Evolutionary conservation across 2,113 vertebrate species (phyloP), one percentile per base, ranked within the genome.

Genomic region (Myodes glareolus): DNA sequence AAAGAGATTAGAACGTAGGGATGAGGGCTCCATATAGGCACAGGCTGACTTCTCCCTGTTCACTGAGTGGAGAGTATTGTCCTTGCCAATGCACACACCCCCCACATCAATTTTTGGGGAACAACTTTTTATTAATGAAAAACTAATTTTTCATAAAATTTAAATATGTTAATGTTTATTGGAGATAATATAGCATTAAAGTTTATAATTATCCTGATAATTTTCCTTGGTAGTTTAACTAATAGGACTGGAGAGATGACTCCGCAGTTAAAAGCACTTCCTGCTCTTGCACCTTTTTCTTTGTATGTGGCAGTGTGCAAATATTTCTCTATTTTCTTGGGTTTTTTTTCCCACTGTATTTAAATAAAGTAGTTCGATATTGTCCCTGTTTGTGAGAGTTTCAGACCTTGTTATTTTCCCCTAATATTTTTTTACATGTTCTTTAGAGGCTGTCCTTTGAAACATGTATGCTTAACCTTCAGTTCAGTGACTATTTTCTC

Each of bases 401-500:
- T 89, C 88, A 88, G 13, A 10, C 29, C 61, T 47, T 61, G 78
- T 73, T 91, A 27, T 61, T 77, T 89, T 82, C n/a, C 12, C 27
- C 14, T 17, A 52, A 55, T 52, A 87, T 94, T 96, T 87, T 94
- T 94, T 72, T 61, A 8, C 45, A 25, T 90, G 17, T 55, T 55
- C 31, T 55, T 55, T 55, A 55, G 16, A 55, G 33, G 23, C 33
- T 11, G 3, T 81, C 25, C 50, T 81, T 81, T 55, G 52, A 55
- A 81, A 36, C 67, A 73, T 89, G 1, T 90, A 39, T 84, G 25
- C 23, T 45, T 16, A n/a, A 10, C 68, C n/a, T 86, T 68, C 52
- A 84, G 68, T 70, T 92, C 47, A 80, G 21, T 92, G 45, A 23
- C 58, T 91, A 17, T 2, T 77, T 88, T 81, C 21, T 65, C 39